Evolutionary conservation across 2,888 invertebrate species (phyloP).

Genomic region (Thymelicus sylvestris): DNA sequence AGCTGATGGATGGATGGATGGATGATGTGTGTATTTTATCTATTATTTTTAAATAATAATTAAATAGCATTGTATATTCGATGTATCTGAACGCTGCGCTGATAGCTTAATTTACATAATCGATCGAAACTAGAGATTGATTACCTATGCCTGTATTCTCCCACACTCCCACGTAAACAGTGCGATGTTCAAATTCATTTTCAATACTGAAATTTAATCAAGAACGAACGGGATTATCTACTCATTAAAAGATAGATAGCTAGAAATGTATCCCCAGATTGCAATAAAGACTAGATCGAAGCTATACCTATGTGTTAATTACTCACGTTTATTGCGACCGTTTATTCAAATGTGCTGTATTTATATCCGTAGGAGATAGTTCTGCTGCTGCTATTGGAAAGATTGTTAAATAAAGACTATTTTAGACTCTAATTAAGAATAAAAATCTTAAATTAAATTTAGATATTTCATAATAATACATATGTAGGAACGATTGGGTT

Average conservation of each 20-base stretch:
- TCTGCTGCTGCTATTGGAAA: no score
- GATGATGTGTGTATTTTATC: no score
- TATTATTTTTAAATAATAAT: no score
- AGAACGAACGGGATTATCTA: neutral
- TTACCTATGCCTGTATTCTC: neutral
- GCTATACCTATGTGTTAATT: neutral
- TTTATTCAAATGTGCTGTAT: neutral
- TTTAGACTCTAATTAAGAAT: no score
- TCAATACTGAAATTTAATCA: conserved; percentile 5
- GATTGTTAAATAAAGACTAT: neutral
- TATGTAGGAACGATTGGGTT: no score
- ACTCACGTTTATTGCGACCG: neutral
- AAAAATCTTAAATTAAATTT: no score
- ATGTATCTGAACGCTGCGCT: no score
- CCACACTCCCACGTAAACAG: neutral
- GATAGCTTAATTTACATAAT: no score
- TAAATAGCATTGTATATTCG: no score
- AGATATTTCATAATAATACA: no score
- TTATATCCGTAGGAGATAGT: no score
- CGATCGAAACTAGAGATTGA: neutral
- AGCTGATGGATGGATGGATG: no score
- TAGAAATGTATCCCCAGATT: neutral
- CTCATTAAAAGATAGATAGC: neutral
- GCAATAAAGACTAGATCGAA: neutral
- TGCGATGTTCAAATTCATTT: neutral